Evolutionary conservation across 2,113 vertebrate species (phyloP).

Genomic region (Oreochromis tanganicae): DNA sequence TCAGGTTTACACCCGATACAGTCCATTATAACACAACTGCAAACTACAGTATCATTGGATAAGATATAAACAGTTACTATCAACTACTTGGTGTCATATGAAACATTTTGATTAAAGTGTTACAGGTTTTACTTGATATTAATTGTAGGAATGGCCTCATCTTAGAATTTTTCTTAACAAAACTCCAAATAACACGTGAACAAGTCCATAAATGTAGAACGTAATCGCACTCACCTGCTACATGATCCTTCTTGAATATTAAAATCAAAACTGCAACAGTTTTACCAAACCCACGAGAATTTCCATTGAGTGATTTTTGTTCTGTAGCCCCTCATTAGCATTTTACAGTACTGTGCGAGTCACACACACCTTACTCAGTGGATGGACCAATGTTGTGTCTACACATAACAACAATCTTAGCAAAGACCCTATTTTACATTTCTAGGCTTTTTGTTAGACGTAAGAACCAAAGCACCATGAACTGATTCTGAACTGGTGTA

Average conservation of each 20-base stretch:
- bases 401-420: background rate
- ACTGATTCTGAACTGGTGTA: background rate
- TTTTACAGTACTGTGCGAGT: background rate
- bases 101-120: background rate
- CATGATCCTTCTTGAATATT: background rate
- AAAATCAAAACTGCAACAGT: background rate
- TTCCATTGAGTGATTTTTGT: background rate
- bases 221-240: background rate
- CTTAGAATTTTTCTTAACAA: background rate
- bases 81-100: background rate
- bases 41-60: background rate
- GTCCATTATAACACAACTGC: background rate
- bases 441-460: background rate
- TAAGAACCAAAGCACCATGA: background rate
- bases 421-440: background rate
- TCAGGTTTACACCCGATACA: background rate
- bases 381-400: background rate
- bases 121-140: background rate
- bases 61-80: background rate
- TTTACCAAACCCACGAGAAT: background rate
- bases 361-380: background rate
- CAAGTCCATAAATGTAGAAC: background rate
- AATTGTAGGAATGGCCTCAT: background rate
- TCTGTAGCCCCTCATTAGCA: no score
- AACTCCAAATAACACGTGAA: background rate